Conservation (phyloP, 2,888 invertebrate species). For the Tubulanus polymorphus region DNA sequence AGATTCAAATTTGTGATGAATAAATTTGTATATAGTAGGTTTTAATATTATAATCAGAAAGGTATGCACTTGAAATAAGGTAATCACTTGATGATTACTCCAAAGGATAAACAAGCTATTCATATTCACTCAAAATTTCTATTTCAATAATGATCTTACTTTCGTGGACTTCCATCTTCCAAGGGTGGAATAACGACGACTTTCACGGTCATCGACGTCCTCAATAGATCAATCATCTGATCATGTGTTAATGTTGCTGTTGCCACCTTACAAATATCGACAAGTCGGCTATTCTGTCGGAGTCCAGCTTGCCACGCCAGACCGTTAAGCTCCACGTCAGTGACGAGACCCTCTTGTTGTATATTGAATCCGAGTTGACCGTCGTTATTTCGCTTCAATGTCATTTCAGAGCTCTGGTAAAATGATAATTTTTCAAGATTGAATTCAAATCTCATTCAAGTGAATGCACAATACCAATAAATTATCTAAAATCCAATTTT, state of each 20-base stretch:
- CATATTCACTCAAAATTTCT: too few relatives aligned
- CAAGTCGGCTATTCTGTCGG: conserved; percentile 80
- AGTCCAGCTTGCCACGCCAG: conserved; percentile 70
- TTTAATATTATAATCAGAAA: too few relatives aligned
- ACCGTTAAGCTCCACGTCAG: conserved; percentile 74
- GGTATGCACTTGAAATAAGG: too few relatives aligned
- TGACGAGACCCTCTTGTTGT: conserved; percentile 88
- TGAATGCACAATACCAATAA: too few relatives aligned
- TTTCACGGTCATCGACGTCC: conserved; percentile 82
- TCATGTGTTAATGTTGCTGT: conserved; percentile 85
- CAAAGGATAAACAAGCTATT: too few relatives aligned
- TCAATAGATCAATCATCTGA: conserved; percentile 86
- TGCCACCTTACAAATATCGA: conserved; percentile 86
- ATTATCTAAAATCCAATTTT: too few relatives aligned
- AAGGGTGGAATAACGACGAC: conserved; percentile 76
- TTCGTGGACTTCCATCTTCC: conserved; percentile 65
- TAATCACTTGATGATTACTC: too few relatives aligned
- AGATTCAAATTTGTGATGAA: too few relatives aligned
- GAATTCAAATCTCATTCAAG: too few relatives aligned
- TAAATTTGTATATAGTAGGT: too few relatives aligned
- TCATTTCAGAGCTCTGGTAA: conserved; percentile 68
- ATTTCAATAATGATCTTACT: too few relatives aligned
- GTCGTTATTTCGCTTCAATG: conserved; percentile 73
- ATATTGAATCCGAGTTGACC: conserved; percentile 78
- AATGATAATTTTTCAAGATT: too few relatives aligned